Base-by-base conservation (phyloP, 2,797 vertebrate genomes). In the Cyclura pinguis region DNA sequence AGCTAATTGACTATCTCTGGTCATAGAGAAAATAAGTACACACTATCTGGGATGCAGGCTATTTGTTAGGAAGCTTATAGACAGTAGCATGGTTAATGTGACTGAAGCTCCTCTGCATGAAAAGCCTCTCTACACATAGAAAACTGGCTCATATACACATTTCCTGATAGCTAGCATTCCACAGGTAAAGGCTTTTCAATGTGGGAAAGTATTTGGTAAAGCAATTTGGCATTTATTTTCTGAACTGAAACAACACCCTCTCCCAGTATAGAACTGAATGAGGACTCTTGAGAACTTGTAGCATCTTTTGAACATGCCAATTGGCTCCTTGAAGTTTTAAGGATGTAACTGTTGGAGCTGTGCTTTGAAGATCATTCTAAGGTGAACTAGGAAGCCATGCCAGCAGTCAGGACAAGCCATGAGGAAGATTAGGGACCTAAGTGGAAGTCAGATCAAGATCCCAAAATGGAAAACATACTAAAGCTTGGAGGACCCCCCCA, bases 21-120 rank as follows among this genome's bases (percentile, higher is more conserved):
- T 88, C 80, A 29, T 89, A 74, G 47, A 29, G 86, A 93, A 78
- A 93, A 72, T 3, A 10, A 16, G 14, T 2, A 74, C 50, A 47
- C 20, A 27, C 50, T 82, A 38, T 80, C 88, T 74, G 80, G 72
- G 94, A 29, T 13, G 18, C 22, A 83, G 0, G n/a, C 1, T 24
- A 59, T 76, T 0, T 0, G 69, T 64, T 24, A 0, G 32, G 78
- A 91, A 13, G 22, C 29, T 0, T 55, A 38, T 47, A 84, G 1
- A 87, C 64, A 20, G 18, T 16, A 42, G 55, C 13, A 14, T 87
- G 85, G 27, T 13, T 64, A 32, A 74, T 22, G 18, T 50, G 42
- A 69, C 13, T 55, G 35, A 29, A 55, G 14, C 67, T 72, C 38
- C 64, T 2, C 12, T 52, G 20, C 13, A 69, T 32, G 38, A 80